Conservation (phyloP, 2,113 vertebrate species). For the Lepisosteus oculatus region DNA sequence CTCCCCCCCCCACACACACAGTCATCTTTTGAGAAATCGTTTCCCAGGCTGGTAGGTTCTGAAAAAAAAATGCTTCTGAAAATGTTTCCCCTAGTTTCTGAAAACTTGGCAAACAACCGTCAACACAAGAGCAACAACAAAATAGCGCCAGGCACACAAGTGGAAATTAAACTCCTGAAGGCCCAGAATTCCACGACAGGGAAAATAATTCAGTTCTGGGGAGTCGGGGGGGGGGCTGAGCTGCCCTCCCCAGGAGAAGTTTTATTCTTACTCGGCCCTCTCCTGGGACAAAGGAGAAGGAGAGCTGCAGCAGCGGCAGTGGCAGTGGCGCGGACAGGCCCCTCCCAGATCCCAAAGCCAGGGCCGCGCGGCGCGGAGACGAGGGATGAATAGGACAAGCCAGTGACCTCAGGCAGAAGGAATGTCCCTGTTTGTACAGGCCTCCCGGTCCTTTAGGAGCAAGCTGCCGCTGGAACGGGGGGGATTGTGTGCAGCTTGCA, state of each 20-base stretch:
- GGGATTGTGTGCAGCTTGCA: slow-evolving; percentile 68
- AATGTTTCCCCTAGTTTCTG: too few species aligned
- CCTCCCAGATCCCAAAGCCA: slow-evolving; percentile 60
- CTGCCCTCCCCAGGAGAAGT: slow-evolving; percentile 19
- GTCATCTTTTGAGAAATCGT: too few species aligned
- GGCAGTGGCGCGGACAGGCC: slow-evolving; percentile 36
- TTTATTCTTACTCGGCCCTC: slow-evolving; percentile 29
- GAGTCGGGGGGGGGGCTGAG: slow-evolving; percentile 3
- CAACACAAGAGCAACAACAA: too few species aligned
- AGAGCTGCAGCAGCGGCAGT: slow-evolving; percentile 14
- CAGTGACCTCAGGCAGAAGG: slow-evolving; percentile 88
- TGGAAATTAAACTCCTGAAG: neutral
- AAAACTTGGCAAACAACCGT: too few species aligned
- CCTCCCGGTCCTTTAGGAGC: slow-evolving; percentile 68
- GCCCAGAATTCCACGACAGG: neutral
- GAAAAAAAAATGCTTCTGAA: too few species aligned
- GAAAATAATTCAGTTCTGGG: neutral
- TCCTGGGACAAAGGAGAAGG: slow-evolving; percentile 60
- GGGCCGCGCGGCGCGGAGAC: slow-evolving; percentile 56
- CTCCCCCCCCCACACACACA: too few species aligned
- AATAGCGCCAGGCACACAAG: too few species aligned
- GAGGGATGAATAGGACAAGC: slow-evolving; percentile 83
- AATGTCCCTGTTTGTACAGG: slow-evolving; percentile 91
- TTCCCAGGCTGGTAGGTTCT: too few species aligned
- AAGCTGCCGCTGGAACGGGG: slow-evolving; percentile 64